A percentile compares a stretch with the other conserved stretches of the same genome.
Evolutionary conservation across 2,888 invertebrate species (phyloP).

Genomic region (Empis livida): DNA sequence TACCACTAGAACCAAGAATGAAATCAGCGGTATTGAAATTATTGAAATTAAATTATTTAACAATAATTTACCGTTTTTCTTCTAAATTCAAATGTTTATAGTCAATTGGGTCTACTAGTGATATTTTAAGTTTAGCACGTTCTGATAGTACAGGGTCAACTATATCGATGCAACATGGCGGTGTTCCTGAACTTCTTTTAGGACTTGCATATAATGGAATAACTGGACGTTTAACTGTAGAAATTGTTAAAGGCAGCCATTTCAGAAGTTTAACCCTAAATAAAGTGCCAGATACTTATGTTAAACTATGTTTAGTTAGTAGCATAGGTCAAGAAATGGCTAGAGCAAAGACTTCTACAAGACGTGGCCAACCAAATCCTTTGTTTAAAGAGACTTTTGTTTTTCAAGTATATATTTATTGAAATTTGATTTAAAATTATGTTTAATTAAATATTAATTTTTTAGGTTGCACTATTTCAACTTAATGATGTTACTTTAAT

Average conservation of each 20-base stretch:
- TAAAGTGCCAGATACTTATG: conserved; percentile 85
- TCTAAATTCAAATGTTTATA: conserved; percentile 21
- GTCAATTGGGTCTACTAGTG: conserved; percentile 44
- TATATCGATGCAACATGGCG: conserved; percentile 80
- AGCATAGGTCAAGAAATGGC: conserved; percentile 89
- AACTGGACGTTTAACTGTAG: conserved; percentile 85
- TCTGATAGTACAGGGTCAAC: conserved; percentile 92
- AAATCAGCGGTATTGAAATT: conserved; percentile 38
- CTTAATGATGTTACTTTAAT: conserved; percentile 88
- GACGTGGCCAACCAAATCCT: conserved; percentile 89
- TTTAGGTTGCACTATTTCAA: conserved; percentile 85
- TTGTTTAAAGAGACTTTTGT: conserved; percentile 92
- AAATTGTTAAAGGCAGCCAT: conserved; percentile 58
- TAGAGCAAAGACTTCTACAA: conserved; percentile 81
- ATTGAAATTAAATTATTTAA: too few species aligned
- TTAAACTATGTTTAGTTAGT: conserved; percentile 81
- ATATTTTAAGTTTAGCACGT: conserved; percentile 65
- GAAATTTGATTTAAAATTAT: background rate
- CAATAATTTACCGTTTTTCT: too few species aligned
- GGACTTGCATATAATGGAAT: conserved; percentile 88
- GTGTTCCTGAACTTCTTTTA: conserved; percentile 78
- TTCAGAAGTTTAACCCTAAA: conserved; percentile 62
- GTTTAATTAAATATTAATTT: conserved; percentile 2
- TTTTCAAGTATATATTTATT: conserved; percentile 58
- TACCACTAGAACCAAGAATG: conserved; percentile 65